These are phyloP conservation scores for Pantelozetes paolii DNA, from an alignment of 2,888 invertebrate genomes.

Conservation along the genomic window DNA sequence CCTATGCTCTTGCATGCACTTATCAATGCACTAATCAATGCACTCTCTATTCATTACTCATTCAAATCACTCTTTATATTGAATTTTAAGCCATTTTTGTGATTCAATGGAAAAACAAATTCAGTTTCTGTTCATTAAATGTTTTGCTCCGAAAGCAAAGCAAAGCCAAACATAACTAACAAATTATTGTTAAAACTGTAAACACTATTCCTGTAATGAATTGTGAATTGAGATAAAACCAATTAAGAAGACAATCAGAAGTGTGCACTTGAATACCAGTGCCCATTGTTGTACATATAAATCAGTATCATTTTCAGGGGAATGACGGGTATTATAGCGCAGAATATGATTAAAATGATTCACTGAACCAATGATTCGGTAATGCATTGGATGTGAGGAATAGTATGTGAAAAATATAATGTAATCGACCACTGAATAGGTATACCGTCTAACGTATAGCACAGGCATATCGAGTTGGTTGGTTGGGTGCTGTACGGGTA, in stretches of 20 bases:
- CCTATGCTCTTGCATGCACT: not conserved
- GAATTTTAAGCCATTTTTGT: not conserved
- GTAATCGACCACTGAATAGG: not conserved
- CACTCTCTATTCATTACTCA: no score
- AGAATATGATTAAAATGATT: not conserved
- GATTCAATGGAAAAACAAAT: not conserved
- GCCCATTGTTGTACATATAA: not conserved
- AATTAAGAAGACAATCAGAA: conserved; percentile 12
- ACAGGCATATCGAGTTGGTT: conserved; percentile 7
- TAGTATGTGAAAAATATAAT: not conserved
- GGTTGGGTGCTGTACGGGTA: conserved; percentile 21
- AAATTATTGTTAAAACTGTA: not conserved
- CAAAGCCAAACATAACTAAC: no score
- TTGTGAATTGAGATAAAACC: conserved; percentile 1
- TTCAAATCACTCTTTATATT: no score
- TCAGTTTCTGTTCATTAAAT: not conserved
- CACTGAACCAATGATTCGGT: not conserved
- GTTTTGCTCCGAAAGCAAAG: no score
- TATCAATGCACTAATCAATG: not conserved
- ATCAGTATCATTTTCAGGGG: conserved; percentile 21
- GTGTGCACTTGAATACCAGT: not conserved
- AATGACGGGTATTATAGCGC: conserved; percentile 6
- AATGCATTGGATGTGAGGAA: conserved; percentile 4
- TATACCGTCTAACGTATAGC: not conserved
- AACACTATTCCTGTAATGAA: not conserved